Conservation (phyloP, 2,797 vertebrate species). For the Myoxocephalus aenaeus region DNA sequence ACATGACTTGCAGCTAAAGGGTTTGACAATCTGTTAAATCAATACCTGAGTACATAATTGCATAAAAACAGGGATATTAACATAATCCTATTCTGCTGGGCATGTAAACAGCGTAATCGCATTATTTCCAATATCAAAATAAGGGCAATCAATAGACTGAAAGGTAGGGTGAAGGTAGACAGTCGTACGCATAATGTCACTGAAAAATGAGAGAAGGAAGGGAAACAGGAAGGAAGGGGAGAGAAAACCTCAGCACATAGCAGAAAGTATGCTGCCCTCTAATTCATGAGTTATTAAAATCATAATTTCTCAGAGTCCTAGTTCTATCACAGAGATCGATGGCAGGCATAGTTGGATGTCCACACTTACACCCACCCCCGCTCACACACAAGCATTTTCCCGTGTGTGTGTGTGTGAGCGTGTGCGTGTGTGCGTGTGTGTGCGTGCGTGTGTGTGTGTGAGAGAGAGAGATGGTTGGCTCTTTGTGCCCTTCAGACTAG, state of each 20-base stretch:
- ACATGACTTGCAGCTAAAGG: slow-evolving; percentile 8
- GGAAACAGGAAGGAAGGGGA: slow-evolving; percentile 35
- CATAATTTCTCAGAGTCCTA: slow-evolving; percentile 73
- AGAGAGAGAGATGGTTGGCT: slow-evolving; percentile 36
- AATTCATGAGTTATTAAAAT: slow-evolving; percentile 81
- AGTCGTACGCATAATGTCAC: slow-evolving; percentile 42
- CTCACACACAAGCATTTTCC: slow-evolving; percentile 25
- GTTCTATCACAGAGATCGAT: slow-evolving; percentile 75
- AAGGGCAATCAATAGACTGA: slow-evolving; percentile 57
- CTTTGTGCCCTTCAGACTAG: slow-evolving; percentile 49
- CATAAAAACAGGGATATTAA: slow-evolving; percentile 38
- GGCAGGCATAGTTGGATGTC: slow-evolving; percentile 30
- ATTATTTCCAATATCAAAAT: slow-evolving; percentile 62
- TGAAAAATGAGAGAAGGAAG: slow-evolving; percentile 47
- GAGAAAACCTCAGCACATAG: slow-evolving; percentile 45
- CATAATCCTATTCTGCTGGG: slow-evolving; percentile 17
- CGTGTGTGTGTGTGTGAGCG: slow-evolving; percentile 2
- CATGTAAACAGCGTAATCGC: slow-evolving; percentile 46
- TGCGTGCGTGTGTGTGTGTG: slow-evolving; percentile 8
- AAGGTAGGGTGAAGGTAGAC: slow-evolving; percentile 37
- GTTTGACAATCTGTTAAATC: slow-evolving; percentile 34
- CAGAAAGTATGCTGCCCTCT: slow-evolving; percentile 56
- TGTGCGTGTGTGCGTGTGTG: slow-evolving; percentile 1
- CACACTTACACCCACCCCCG: slow-evolving; percentile 12
- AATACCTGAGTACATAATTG: slow-evolving; percentile 30